Base-by-base conservation (phyloP, 2,888 invertebrate genomes). In the Machimus rusticus region DNA sequence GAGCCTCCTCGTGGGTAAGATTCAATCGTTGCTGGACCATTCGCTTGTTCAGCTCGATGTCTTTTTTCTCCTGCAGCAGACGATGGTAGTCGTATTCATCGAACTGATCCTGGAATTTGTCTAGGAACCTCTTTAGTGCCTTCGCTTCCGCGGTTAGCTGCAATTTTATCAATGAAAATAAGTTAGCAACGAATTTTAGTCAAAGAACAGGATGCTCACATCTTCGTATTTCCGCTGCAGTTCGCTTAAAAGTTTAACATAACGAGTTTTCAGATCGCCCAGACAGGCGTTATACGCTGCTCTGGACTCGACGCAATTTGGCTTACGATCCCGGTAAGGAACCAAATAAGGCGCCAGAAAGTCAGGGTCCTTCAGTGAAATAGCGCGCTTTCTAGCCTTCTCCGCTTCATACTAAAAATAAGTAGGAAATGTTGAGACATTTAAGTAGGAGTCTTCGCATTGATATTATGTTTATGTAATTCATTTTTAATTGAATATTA, bases 201-300 rank as follows among this genome's bases (percentile, higher is more conserved):
- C 31, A 55, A 57, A 8, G n/a, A 46, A 74, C 19, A 55, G 23
- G 39, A 51, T 28, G 31, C 90, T 90, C 90, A 95, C 95, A 93
- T 93, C 93, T 89, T 96, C 95, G 90, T 95, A 96, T 89, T 95
- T 93, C 34, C 93, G 93, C 89, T 96, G 95, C 34, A 97, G 94
- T 51, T 94, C 91, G 88, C 94, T 95, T 19, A 96, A 95, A 66
- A 96, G 93, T 0, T 93, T 93, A 5, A 96, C 92, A 88, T 95
- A 94, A 46, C 94, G 93, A 0, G 94, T 92, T 90, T 95, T 95
- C 89, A 96, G 95, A 90, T 96, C 96, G 85, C 93, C 93, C 74
- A 97, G 92, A 88, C 96, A 96, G 6, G 90, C 89, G 77, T 91
- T 90, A 78, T 91, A 92, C 0, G 91, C 91, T 2, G 86, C 87